Evolutionary conservation across 2,888 invertebrate species (phyloP).

Genomic region (Minunthozetes semirufus): DNA sequence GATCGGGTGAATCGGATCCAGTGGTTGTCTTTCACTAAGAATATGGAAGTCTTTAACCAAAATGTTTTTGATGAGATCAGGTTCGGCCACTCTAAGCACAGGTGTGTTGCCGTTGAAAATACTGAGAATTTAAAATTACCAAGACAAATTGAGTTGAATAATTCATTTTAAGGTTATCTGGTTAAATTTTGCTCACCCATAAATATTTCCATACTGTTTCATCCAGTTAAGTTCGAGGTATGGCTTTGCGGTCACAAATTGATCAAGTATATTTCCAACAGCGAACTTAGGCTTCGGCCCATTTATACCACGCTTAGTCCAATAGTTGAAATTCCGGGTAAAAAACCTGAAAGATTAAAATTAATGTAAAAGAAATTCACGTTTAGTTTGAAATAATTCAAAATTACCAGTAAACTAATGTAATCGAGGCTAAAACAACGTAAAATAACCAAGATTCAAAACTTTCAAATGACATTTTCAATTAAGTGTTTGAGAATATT

Average conservation of each 20-base stretch:
- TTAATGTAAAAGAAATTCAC: too few species aligned
- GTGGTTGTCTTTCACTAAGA: constrained; percentile 9
- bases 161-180: too few species aligned
- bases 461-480: too few species aligned
- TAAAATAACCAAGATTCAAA: too few species aligned
- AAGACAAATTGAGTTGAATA: too few species aligned
- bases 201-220: neutral
- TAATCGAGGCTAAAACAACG: too few species aligned
- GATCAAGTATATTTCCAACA: neutral
- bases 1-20: neutral
- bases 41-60: constrained; percentile 3
- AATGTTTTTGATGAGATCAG: constrained; percentile 16
- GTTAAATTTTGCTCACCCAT: neutral
- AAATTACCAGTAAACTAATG: too few species aligned
- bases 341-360: neutral
- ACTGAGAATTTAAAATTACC: neutral
- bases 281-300: neutral
- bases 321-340: neutral
- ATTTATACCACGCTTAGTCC: neutral
- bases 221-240: neutral
- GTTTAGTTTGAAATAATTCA: too few species aligned
- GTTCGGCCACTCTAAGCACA: neutral
- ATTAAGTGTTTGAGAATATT: too few species aligned
- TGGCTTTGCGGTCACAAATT: neutral
- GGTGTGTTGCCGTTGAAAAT: neutral